Percentiles rank a stretch among this genome's conserved stretches.
Conservation (phyloP, 2,888 invertebrate genomes). For the Ophion costatus region DNA sequence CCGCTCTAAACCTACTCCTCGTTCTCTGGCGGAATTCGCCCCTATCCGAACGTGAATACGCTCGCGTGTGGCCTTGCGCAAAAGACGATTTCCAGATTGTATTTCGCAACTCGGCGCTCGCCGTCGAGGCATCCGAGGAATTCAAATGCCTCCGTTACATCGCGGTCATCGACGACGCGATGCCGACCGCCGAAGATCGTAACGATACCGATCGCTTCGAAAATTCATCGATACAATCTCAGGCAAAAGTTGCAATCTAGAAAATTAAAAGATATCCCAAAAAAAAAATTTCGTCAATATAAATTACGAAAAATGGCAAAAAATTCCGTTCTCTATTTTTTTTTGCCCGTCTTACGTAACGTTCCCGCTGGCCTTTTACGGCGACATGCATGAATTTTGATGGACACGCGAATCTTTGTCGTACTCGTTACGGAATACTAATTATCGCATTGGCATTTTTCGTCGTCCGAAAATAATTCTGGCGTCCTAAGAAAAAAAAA, state of each 20-base stretch:
- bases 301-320: no score
- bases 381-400: neutral
- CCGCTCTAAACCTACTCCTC: neutral
- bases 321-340: neutral
- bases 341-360: neutral
- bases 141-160: conserved; percentile 18
- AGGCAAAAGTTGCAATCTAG: neutral
- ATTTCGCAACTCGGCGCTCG: conserved; percentile 52
- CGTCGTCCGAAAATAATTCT: neutral
- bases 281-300: no score
- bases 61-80: conserved; percentile 40
- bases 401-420: neutral
- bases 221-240: neutral
- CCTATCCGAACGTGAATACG: neutral
- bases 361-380: neutral
- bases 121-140: conserved; percentile 38
- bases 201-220: neutral
- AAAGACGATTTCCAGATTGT: conserved; percentile 55
- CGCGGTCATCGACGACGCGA: neutral
- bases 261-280: neutral
- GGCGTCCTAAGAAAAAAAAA: no score
- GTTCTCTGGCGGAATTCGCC: conserved; percentile 2
- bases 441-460: neutral
- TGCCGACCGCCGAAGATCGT: neutral
- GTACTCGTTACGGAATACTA: neutral